Conservation (phyloP, 2,797 vertebrate species). For the Gallinago stenura region DNA sequence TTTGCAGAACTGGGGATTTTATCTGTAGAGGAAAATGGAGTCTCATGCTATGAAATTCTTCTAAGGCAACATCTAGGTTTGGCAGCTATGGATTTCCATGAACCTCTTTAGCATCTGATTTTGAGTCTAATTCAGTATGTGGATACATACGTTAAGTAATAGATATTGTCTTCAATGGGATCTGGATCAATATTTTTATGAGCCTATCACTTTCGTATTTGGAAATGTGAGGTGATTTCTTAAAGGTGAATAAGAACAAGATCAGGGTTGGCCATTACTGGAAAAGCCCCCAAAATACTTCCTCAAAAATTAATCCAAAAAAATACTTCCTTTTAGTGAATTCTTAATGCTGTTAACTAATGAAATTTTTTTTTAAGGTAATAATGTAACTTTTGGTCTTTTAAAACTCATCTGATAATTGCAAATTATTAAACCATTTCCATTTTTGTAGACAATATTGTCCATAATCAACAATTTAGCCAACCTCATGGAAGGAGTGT, state of each 20-base stretch:
- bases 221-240: not conserved
- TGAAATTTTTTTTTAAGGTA: not conserved
- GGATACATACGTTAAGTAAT: not conserved
- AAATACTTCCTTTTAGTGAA: not conserved
- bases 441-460: not conserved
- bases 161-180: not conserved
- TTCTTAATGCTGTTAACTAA: not conserved
- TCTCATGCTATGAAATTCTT: not conserved
- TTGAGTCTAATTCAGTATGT: not conserved
- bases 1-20: not conserved
- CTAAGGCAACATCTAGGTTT: not conserved
- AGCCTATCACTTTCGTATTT: not conserved
- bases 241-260: not conserved
- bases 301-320: not conserved
- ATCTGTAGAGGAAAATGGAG: not conserved
- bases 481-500: accelerated
- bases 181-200: not conserved
- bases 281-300: not conserved
- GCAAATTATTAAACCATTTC: not conserved
- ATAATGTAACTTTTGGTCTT: not conserved
- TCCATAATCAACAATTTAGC: not conserved
- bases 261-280: not conserved
- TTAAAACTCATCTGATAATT: not conserved
- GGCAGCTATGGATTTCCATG: not conserved
- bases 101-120: not conserved